These are phyloP conservation scores for Meiosimyza platycephala DNA, from an alignment of 2,888 invertebrate genomes.

Conservation along the genomic window DNA sequence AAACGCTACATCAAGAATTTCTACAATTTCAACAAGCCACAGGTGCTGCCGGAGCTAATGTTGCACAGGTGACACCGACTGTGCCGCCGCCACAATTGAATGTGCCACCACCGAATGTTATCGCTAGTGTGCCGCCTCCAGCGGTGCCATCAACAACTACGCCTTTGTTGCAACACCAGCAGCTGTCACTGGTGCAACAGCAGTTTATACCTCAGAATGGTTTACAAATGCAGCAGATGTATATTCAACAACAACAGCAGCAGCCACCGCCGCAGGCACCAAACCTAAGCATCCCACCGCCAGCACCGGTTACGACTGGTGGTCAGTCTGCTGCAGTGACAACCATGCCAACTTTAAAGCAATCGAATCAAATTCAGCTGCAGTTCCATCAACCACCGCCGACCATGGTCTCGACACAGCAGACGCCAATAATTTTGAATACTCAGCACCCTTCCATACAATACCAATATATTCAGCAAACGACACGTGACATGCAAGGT, in stretches of 20 bases:
- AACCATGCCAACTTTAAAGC: slow-evolving; percentile 7
- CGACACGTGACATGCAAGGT: slow-evolving; percentile 42
- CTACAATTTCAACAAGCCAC: slow-evolving; percentile 51
- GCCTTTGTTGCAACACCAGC: slow-evolving; percentile 11
- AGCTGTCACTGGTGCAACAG: slow-evolving; percentile 24
- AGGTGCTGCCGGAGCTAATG: background rate
- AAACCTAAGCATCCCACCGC: slow-evolving; percentile 9
- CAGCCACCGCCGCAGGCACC: background rate
- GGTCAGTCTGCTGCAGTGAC: background rate
- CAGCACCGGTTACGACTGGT: background rate
- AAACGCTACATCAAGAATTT: slow-evolving; percentile 77
- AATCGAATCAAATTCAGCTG: slow-evolving; percentile 20
- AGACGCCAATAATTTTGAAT: slow-evolving; percentile 43
- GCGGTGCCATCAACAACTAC: background rate
- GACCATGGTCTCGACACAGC: background rate
- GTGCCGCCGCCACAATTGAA: slow-evolving; percentile 12
- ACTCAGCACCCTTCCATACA: slow-evolving; percentile 45
- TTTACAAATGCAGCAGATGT: slow-evolving; percentile 19
- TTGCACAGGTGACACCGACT: slow-evolving; percentile 17
- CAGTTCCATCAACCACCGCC: slow-evolving; percentile 23
- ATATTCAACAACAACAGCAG: slow-evolving; percentile 18
- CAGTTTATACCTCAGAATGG: slow-evolving; percentile 25
- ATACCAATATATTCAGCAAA: slow-evolving; percentile 47
- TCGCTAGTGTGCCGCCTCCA: slow-evolving; percentile 11
- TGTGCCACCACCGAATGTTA: slow-evolving; percentile 28